phyloP scores from a whole-genome alignment of 2,888 invertebrate species.

The Parthenolecanium corni region DNA sequence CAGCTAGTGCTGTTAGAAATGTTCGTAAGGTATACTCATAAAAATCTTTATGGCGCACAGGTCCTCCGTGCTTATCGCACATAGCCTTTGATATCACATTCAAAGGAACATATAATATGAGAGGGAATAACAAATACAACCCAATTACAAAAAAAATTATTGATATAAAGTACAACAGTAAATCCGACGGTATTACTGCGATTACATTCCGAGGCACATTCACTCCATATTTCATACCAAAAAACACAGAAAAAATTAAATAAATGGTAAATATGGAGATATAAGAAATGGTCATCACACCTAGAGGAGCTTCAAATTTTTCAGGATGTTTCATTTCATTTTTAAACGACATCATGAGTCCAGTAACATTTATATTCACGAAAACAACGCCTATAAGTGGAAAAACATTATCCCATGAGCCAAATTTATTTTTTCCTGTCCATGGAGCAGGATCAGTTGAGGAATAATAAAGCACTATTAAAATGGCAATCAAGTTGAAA shows the following conservation, averaged over 20 bases:
- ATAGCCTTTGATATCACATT: slow-evolving; percentile 82
- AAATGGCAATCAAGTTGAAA: slow-evolving; percentile 69
- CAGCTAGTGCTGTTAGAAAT: slow-evolving; percentile 51
- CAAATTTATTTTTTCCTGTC: slow-evolving; percentile 50
- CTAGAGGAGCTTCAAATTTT: slow-evolving; percentile 63
- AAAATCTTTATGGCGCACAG: slow-evolving; percentile 48
- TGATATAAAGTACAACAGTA: no score
- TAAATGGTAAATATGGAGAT: slow-evolving; percentile 65
- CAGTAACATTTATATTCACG: slow-evolving; percentile 90
- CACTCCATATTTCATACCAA: slow-evolving; percentile 74
- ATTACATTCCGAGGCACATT: no score
- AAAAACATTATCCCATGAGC: slow-evolving; percentile 58
- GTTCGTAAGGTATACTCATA: slow-evolving; percentile 66
- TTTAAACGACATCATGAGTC: slow-evolving; percentile 69
- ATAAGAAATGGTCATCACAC: slow-evolving; percentile 76
- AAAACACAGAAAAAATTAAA: slow-evolving; percentile 77
- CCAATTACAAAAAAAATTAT: no score
- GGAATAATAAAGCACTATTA: slow-evolving; percentile 72
- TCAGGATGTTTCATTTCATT: slow-evolving; percentile 85
- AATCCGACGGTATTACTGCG: no score
- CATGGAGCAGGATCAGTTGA: slow-evolving; percentile 57
- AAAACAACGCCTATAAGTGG: slow-evolving; percentile 91
- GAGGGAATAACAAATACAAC: slow-evolving; percentile 80
- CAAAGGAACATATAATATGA: slow-evolving; percentile 92
- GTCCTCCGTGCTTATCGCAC: slow-evolving; percentile 47